Evolutionary conservation across 2,113 vertebrate species (phyloP), one percentile per base, ranked within the genome.

Genomic region (Picathartes gymnocephalus): DNA sequence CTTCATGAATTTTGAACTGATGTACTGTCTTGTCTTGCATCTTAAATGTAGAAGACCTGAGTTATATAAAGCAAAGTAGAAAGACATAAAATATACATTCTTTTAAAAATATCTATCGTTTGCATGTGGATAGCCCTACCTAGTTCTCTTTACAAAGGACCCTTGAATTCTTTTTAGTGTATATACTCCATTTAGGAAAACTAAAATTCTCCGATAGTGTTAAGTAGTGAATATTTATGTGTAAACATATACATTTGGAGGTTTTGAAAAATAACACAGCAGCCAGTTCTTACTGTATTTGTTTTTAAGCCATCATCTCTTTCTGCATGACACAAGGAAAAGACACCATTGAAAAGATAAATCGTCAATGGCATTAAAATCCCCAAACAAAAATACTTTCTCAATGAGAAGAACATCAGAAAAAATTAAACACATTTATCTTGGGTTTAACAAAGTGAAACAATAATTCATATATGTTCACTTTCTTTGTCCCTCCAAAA

Each of bases 1-100:
- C 48, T 96, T 95, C 66, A 92, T 94, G 50, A 95, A 96, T 97
- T 96, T 96, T 92, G 47, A 97, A 87, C 64, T 71, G 58, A 92
- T 45, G 42, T 96, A 82, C 81, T 54, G 33, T 45, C 65, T 62
- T 86, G 47, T 44, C 81, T 94, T 91, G 27, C 65, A 77, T 86
- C 56, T 62, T 54, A 27, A 88, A 62, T 58, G 11, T 33, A 15
- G 53, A 84, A 74, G 23, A 73, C 35, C 8, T 35, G 42, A 64
- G 21, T 81, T 96, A 84, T 13, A 60, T 39, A 91, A 96, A 91
- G 13, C 8, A 35, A 81, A 93, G 54, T 35, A 81, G 16, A 86
- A 92, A 95, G 72, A 74, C 3, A 54, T 81, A 92, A 85, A 93
- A 73, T 86, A 95, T 15, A 18, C 8, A 24, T 51, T 62, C 12